Evolutionary conservation across 1,140 invertebrate genomes (phyloP), one percentile per base, ranked within the genome.

Genomic region (Nautilus pompilius): DNA sequence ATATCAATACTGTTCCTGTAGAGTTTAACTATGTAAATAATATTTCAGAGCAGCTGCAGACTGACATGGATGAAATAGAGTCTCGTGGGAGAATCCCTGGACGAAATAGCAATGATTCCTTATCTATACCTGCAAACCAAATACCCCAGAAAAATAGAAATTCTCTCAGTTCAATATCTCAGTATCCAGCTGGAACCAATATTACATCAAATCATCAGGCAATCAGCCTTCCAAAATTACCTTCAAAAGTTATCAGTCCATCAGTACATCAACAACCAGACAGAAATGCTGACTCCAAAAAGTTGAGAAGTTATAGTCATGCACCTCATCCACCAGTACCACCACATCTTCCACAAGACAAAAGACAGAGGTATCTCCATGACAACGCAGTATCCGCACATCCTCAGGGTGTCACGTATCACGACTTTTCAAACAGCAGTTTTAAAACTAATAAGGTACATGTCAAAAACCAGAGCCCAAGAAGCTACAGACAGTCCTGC

Each of bases 361-460:
- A 5, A 53, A n/a, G n/a, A n/a, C n/a, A n/a, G n/a, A n/a, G n/a
- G n/a, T n/a, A n/a, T n/a, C n/a, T n/a, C n/a, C n/a, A n/a, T n/a
- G n/a, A n/a, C n/a, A n/a, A n/a, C n/a, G n/a, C n/a, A n/a, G n/a
- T n/a, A n/a, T n/a, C n/a, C n/a, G n/a, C n/a, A n/a, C n/a, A 53
- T 53, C 49, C 49, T 8, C 49, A 53, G 49, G 49, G 49, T 24
- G 49, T 53, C 13, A 53, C n/a, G 6, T 53, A 24, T 28, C 49
- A 53, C 29, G 49, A 53, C 26, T 53, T 53, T 53, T 53, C 49
- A 10, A n/a, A n/a, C n/a, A n/a, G n/a, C n/a, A n/a, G n/a, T n/a
- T n/a, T n/a, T n/a, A n/a, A n/a, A n/a, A n/a, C n/a, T n/a, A n/a
- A n/a, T n/a, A n/a, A n/a, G n/a, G 49, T 22, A 22, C 15, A 15